Conservation (phyloP, 2,888 invertebrate genomes). For the Drosophila atroscutellata region DNA sequence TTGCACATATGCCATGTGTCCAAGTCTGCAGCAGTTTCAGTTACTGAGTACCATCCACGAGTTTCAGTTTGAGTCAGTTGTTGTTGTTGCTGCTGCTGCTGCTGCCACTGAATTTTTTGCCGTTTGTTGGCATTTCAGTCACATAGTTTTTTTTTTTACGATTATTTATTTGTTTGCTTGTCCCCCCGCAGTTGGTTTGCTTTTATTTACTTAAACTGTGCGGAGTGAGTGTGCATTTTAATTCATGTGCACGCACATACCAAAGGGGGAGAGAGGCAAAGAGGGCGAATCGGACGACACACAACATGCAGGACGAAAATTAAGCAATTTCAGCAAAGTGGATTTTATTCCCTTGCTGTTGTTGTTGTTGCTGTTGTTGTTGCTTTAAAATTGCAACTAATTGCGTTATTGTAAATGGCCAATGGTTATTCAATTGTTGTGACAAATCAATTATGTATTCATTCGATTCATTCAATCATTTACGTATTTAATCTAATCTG, state of each 20-base stretch:
- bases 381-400: conserved; percentile 23
- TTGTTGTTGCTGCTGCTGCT: conserved; percentile 7
- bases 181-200: conserved; percentile 13
- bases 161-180: conserved; percentile 21
- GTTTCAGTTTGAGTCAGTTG: conserved; percentile 14
- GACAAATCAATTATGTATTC: conserved; percentile 5
- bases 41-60: conserved; percentile 8
- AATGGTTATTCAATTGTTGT: conserved; percentile 30
- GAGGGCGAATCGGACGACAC: neutral
- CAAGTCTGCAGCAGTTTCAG: conserved; percentile 32
- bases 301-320: conserved; percentile 24
- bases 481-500: neutral
- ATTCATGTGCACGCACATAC: conserved; percentile 33
- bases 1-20: conserved; percentile 57
- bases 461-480: neutral
- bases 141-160: conserved; percentile 13
- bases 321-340: conserved; percentile 44
- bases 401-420: conserved; percentile 29
- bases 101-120: conserved; percentile 20
- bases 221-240: conserved; percentile 54
- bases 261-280: neutral
- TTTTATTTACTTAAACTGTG: conserved; percentile 66
- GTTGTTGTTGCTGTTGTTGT: conserved; percentile 1
- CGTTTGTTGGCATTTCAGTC: conserved; percentile 58
- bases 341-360: conserved; percentile 10